These are phyloP conservation scores for Rhopalosiphum maidis DNA, from an alignment of 1,140 invertebrate genomes.

Conservation along the genomic window DNA sequence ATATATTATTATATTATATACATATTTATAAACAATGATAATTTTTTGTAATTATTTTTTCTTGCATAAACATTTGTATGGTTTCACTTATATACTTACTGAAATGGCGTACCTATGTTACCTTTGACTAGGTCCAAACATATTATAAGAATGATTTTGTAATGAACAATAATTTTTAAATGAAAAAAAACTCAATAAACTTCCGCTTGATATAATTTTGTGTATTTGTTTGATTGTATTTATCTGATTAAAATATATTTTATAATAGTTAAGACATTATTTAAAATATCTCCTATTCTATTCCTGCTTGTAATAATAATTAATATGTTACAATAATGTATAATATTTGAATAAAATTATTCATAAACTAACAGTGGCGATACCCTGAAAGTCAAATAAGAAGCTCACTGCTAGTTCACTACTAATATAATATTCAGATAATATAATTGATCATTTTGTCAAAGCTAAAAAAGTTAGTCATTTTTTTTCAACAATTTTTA, in stretches of 20 bases:
- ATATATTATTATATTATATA: neutral
- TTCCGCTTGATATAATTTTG: neutral
- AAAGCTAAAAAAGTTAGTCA: no score
- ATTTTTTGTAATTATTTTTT: conserved; percentile 20
- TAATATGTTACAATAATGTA: neutral
- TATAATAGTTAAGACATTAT: neutral
- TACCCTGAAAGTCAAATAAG: no score
- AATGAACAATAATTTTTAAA: conserved; percentile 8
- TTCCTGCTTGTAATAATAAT: neutral
- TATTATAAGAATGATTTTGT: neutral
- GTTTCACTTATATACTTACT: neutral
- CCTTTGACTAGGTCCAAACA: neutral
- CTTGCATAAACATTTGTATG: conserved; percentile 4
- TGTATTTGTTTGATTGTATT: neutral
- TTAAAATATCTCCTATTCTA: neutral
- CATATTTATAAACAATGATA: neutral
- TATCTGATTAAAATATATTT: neutral
- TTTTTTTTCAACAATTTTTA: no score
- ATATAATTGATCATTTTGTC: no score
- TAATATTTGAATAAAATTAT: neutral
- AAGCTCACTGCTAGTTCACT: no score
- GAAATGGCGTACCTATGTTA: neutral
- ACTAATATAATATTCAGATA: no score
- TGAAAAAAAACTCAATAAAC: neutral
- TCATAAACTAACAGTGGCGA: no score